Percentiles rank a stretch among this genome's conserved stretches.
Conservation (phyloP, 1,140 invertebrate genomes). For the Drosophila melanica region DNA sequence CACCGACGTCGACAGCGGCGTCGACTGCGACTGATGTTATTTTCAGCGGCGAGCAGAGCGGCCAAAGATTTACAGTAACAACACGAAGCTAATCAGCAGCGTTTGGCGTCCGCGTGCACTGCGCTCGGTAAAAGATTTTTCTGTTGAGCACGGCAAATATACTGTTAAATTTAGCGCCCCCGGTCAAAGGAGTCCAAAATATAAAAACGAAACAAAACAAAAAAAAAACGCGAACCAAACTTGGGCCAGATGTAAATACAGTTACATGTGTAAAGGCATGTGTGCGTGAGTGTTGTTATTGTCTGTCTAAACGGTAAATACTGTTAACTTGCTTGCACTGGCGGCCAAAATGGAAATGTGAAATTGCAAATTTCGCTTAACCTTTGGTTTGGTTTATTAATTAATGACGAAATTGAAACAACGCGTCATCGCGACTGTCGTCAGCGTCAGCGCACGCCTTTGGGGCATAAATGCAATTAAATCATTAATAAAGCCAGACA, state of each 20-base stretch:
- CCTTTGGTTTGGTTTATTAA: constrained; percentile 73
- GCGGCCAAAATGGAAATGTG: constrained; percentile 52
- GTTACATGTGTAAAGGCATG: constrained; percentile 1
- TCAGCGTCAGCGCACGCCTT: constrained; percentile 59
- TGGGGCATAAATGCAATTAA: constrained; percentile 77
- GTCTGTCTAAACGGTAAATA: constrained; percentile 26
- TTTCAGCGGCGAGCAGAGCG: constrained; percentile 63
- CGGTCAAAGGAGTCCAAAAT: constrained; percentile 61
- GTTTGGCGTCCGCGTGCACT: constrained; percentile 67
- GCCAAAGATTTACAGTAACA: constrained; percentile 76
- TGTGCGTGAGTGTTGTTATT: constrained; percentile 16
- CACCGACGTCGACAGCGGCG: constrained; percentile 5
- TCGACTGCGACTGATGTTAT: constrained; percentile 68
- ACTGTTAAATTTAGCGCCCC: constrained; percentile 55
- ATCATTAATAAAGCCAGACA: constrained; percentile 78
- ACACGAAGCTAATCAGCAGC: constrained; percentile 74
- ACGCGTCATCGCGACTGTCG: constrained; percentile 57
- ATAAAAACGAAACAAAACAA: too few species aligned
- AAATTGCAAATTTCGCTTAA: constrained; percentile 66
- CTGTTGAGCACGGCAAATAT: constrained; percentile 43
- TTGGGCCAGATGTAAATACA: constrained; percentile 15
- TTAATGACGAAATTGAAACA: constrained; percentile 73
- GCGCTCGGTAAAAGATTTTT: constrained; percentile 51
- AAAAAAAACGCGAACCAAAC: constrained; percentile 7
- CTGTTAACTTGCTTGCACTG: constrained; percentile 34